Base-by-base conservation (phyloP, 2,888 invertebrate species). In the Scaptomyza flava region DNA sequence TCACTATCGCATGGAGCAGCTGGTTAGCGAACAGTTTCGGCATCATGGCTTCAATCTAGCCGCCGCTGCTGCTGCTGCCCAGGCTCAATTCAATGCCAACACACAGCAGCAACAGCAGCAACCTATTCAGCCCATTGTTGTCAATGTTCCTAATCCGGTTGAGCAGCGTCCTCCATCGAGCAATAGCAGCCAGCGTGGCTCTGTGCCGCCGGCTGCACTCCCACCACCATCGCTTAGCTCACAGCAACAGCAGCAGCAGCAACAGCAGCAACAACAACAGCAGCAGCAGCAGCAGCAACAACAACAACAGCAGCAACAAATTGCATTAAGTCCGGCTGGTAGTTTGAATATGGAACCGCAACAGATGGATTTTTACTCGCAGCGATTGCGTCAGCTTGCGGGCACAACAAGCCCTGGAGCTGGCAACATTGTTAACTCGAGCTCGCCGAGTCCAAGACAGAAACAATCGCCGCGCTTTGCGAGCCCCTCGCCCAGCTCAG, bases 361-460 rank as follows among this genome's bases (percentile, higher is more conserved):
- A 92, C 96, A 96, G 94, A 95, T 98, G 95, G 98, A 98, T 96
- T 98, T 98, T 96, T 99, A 98, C 95, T 98, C 98, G 94, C 98
- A 98, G 96, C 96, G 98, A 95, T 96, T 98, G 95, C 96, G 98
- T 94, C 98, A 98, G 95, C 96, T 98, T 94, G 98, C 98, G 94
- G 92, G 92, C 89, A 97, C 96, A 93, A 96, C 96, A 94, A 96
- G 97, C 95, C 97, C 97, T 94, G 96, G 97, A 94, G 96, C 96
- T 94, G 96, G 91, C 89, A 92, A 90, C 87, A 91, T 90, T 93
- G 94, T 94, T 94, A 94, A 94, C 94, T 94, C 96, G 93, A 96
- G 96, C 93, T 96, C 96, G 93, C 95, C 96, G 94, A 94, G 94
- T 94, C 95, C 95, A 93, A 94, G 95, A 93, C 95, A 95, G 94